Percentiles rank a stretch among this genome's conserved stretches.
Evolutionary conservation across 2,888 invertebrate species (phyloP).

Genomic region (Hartigia nigra): DNA sequence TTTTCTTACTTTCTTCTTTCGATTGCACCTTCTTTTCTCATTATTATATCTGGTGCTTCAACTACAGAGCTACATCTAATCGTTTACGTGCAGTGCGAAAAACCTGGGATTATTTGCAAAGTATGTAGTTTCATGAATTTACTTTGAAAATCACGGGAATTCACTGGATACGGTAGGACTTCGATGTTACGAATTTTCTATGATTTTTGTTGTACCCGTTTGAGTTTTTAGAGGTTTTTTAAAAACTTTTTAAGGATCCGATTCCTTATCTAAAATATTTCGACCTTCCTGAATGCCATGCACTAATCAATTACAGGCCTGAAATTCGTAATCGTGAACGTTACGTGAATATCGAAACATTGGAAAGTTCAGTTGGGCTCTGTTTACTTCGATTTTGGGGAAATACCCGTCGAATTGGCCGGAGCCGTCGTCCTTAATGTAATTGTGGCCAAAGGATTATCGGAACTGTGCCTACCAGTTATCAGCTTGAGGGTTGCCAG

Average conservation of each 20-base stretch:
- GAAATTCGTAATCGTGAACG: background rate
- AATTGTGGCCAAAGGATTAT: background rate
- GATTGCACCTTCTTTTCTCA: too few relatives aligned
- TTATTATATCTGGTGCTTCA: too few relatives aligned
- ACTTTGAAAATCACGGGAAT: background rate
- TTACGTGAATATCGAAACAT: background rate
- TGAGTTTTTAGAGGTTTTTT: background rate
- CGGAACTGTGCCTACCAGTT: background rate
- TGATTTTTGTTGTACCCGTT: background rate
- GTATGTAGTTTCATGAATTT: too few relatives aligned
- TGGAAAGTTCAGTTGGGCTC: background rate
- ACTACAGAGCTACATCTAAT: too few relatives aligned
- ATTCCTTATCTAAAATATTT: background rate
- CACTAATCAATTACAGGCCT: background rate
- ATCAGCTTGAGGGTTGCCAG: background rate
- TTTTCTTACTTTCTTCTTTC: background rate
- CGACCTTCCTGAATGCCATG: background rate
- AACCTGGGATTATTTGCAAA: too few relatives aligned
- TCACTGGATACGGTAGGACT: background rate
- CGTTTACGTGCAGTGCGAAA: too few relatives aligned
- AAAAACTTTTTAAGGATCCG: too few relatives aligned
- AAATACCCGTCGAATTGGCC: background rate
- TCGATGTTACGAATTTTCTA: background rate
- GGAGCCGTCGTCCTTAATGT: background rate
- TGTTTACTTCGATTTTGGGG: background rate